Conservation (phyloP, 2,113 vertebrate genomes). For the Spermophilus dauricus region DNA sequence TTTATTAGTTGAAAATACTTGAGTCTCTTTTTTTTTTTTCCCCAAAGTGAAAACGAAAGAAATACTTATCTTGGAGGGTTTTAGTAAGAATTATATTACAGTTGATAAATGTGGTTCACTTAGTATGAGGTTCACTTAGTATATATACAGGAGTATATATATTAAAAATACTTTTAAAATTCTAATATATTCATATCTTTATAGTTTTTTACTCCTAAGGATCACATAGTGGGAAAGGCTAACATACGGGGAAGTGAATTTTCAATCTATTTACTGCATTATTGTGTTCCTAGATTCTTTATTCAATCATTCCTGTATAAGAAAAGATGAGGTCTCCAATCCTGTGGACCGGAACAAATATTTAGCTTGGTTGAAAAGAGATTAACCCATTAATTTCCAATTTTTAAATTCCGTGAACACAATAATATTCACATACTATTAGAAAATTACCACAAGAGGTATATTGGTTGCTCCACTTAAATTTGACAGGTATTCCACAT, state of each 20-base stretch:
- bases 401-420: background rate
- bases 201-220: background rate
- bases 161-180: background rate
- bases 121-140: background rate
- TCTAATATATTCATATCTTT: background rate
- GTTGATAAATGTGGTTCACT: background rate
- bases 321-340: background rate
- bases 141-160: background rate
- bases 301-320: background rate
- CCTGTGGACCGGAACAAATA: background rate
- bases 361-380: background rate
- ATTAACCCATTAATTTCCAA: background rate
- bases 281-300: background rate
- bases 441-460: no score
- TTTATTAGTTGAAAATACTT: background rate
- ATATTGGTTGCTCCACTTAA: background rate
- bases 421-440: no score
- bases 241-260: background rate
- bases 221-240: background rate
- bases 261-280: background rate
- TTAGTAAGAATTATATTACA: background rate
- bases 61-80: background rate
- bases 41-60: background rate
- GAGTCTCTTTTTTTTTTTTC: background rate
- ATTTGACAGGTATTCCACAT: background rate